Percentiles rank a stretch among this genome's conserved stretches.
Evolutionary conservation across 1,140 invertebrate genomes (phyloP).

Genomic region (Bombus affinis): DNA sequence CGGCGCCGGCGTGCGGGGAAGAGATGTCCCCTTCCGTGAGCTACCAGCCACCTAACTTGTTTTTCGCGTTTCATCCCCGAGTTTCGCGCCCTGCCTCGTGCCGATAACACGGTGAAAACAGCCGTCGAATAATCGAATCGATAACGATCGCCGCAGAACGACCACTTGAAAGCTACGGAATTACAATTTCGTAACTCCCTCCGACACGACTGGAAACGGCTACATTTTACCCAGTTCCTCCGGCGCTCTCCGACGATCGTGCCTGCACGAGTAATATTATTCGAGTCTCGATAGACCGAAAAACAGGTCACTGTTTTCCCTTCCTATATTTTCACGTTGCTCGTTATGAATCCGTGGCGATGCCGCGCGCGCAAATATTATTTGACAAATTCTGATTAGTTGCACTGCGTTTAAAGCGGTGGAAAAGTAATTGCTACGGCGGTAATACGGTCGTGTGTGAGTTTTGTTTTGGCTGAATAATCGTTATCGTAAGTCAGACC

Average conservation of each 20-base stretch:
- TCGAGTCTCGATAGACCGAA: conserved; percentile 13
- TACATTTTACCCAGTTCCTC: background rate
- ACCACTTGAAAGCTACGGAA: conserved; percentile 16
- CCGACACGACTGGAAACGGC: conserved; percentile 12
- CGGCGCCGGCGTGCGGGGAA: conserved; percentile 21
- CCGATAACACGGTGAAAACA: conserved; percentile 1
- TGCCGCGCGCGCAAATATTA: background rate
- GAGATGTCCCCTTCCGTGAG: conserved; percentile 29
- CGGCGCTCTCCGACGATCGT: background rate
- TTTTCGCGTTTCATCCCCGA: background rate
- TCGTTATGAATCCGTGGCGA: background rate
- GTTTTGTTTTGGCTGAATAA: no score
- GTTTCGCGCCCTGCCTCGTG: background rate
- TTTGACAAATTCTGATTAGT: conserved; percentile 7
- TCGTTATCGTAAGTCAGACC: background rate
- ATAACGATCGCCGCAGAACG: conserved; percentile 22
- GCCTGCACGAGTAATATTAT: background rate
- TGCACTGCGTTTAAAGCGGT: background rate
- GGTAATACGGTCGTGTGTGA: no score
- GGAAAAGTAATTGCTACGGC: background rate
- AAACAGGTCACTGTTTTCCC: conserved; percentile 13
- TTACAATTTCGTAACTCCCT: conserved; percentile 15
- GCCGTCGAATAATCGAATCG: conserved; percentile 30
- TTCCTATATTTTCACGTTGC: background rate
- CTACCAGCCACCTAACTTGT: conserved; percentile 12